Evolutionary conservation across 2,113 vertebrate species (phyloP).

Genomic region (Bos taurus): ARS-UCD2.0 NC_037334.1:31769001-31769500

Average conservation of each 20-base stretch:
- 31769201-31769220: background rate
- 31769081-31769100: constrained; percentile 60
- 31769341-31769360: background rate
- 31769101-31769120: constrained; percentile 42
- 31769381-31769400: background rate
- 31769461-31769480: background rate
- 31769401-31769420: background rate
- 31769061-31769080: constrained; percentile 34
- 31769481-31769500: background rate
- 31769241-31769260: background rate
- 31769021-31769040: constrained; percentile 3
- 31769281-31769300: background rate
- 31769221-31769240: background rate
- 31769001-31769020: constrained; percentile 12
- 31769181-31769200: constrained; percentile 24
- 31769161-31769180: constrained; percentile 46
- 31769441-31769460: background rate
- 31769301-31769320: background rate
- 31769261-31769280: background rate
- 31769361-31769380: background rate
- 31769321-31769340: background rate
- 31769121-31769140: constrained; percentile 51
- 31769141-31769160: constrained; percentile 56
- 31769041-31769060: constrained; percentile 30
- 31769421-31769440: background rate